These are phyloP conservation scores for Phainopepla nitens DNA, from an alignment of 2,113 vertebrate species.

Conservation along the genomic window DNA sequence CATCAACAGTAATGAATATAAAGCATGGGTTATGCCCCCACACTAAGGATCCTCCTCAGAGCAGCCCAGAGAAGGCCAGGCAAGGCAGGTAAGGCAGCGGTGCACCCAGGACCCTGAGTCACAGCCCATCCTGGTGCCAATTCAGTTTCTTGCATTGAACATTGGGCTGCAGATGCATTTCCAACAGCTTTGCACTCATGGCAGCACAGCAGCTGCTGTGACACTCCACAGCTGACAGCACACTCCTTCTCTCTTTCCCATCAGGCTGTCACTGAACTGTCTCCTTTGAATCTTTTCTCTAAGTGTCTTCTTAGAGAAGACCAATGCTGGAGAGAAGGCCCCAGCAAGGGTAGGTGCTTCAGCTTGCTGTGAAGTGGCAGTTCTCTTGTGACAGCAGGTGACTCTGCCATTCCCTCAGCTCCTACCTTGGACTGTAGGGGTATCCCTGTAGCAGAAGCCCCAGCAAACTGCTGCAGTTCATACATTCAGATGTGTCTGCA, in stretches of 20 bases:
- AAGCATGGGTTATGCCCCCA: background rate
- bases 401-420: background rate
- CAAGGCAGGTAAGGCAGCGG: rapidly evolving
- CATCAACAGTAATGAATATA: background rate
- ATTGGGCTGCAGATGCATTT: background rate
- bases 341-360: background rate
- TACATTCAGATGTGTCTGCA: background rate
- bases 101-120: background rate
- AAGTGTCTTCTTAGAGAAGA: background rate
- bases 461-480: background rate
- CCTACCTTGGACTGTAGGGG: background rate
- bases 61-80: background rate
- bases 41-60: background rate
- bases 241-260: rapidly evolving
- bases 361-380: background rate
- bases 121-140: background rate
- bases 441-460: background rate
- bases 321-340: background rate
- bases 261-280: rapidly evolving
- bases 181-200: background rate
- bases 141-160: background rate
- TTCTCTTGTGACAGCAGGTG: background rate
- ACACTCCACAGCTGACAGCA: background rate
- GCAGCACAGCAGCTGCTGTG: background rate
- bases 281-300: background rate